phyloP scores from a whole-genome alignment of 1,140 invertebrate genomes.

The Diuraphis noxia region DNA sequence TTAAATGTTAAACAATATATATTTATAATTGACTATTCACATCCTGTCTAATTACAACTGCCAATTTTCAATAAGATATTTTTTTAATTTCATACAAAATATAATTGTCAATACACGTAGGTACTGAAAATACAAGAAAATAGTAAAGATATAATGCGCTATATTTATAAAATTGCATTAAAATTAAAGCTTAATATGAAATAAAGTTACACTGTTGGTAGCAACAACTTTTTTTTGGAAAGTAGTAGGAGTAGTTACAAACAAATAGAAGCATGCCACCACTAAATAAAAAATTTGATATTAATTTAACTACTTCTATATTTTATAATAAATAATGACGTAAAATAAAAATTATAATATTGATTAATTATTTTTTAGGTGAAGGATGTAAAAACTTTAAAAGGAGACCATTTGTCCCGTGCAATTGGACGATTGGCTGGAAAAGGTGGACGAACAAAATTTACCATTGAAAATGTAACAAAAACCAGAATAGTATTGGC shows the following conservation, averaged over 20 bases:
- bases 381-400: constrained; percentile 93
- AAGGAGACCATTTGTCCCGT: constrained; percentile 93
- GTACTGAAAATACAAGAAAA: too few relatives aligned
- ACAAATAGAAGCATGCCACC: neutral
- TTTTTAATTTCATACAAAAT: too few relatives aligned
- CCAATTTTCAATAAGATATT: too few relatives aligned
- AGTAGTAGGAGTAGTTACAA: neutral
- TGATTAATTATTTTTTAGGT: constrained; percentile 61
- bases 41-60: too few relatives aligned
- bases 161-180: too few relatives aligned
- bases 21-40: too few relatives aligned
- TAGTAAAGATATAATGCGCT: too few relatives aligned
- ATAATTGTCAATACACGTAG: too few relatives aligned
- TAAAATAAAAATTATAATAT: neutral
- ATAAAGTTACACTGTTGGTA: neutral
- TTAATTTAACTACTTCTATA: neutral
- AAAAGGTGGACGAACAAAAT: constrained; percentile 96
- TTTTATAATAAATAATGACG: neutral
- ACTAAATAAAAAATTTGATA: neutral
- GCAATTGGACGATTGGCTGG: constrained; percentile 97
- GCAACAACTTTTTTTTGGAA: neutral
- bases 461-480: constrained; percentile 98
- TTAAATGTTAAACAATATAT: too few relatives aligned
- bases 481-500: constrained; percentile 98
- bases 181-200: too few relatives aligned